These are phyloP conservation scores for Falco naumanni DNA, from an alignment of 2,797 vertebrate genomes.

Conservation along the genomic window DNA sequence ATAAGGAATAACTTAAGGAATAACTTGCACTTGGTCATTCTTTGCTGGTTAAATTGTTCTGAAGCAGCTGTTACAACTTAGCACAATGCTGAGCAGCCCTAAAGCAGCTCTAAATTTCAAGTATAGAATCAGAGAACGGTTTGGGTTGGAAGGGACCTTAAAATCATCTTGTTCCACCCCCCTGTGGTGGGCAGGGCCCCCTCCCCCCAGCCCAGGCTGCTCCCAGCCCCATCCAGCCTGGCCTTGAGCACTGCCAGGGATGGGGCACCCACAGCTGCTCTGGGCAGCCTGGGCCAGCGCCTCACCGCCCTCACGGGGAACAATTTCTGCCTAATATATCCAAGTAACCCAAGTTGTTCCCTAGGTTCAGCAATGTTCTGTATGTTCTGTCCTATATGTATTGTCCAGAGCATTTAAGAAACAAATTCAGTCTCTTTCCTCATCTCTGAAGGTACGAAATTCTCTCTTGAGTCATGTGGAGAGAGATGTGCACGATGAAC, in stretches of 20 bases:
- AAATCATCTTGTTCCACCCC: no score
- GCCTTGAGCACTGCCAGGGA: no score
- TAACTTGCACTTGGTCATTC: background rate
- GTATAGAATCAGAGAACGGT: no score
- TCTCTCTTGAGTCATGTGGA: accelerated
- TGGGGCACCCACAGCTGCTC: no score
- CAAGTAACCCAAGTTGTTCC: background rate
- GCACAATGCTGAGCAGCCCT: background rate
- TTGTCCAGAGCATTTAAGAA: background rate
- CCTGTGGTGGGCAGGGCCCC: no score
- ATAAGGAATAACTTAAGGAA: background rate
- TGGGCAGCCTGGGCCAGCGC: no score
- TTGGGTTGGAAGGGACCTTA: no score
- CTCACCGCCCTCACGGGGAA: no score
- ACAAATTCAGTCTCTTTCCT: background rate
- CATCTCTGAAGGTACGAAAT: background rate
- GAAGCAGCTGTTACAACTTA: background rate
- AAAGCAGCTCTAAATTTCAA: background rate
- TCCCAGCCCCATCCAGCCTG: no score
- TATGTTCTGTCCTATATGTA: accelerated
- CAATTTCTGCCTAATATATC: no score
- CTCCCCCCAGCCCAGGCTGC: no score
- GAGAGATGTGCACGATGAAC: background rate
- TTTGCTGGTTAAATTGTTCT: background rate
- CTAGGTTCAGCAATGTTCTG: background rate